A percentile compares a stretch with the other conserved stretches of the same genome.
These are phyloP conservation scores for Oryzias javanicus DNA, from an alignment of 2,113 vertebrate genomes.

Conservation along the genomic window DNA sequence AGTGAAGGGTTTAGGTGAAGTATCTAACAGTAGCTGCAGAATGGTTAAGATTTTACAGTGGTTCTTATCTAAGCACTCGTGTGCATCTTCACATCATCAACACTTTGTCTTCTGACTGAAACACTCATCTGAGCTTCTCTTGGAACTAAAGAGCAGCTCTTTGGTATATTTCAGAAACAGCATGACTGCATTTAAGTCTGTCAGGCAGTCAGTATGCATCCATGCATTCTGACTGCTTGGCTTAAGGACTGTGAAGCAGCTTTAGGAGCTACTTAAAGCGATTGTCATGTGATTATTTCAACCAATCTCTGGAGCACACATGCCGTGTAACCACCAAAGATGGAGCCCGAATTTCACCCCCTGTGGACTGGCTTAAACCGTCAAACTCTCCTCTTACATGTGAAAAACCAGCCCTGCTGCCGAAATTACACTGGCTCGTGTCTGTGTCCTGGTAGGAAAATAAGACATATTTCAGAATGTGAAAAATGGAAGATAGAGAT, in stretches of 20 bases:
- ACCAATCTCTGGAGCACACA: conserved; percentile 26
- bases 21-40: not conserved
- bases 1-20: conserved; percentile 3
- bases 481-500: too few relatives aligned
- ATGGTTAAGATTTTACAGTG: conserved; percentile 25
- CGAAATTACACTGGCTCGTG: too few relatives aligned
- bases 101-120: conserved; percentile 38
- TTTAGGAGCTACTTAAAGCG: conserved; percentile 55
- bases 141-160: conserved; percentile 30
- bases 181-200: conserved; percentile 57
- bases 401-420: too few relatives aligned
- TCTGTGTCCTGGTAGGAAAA: too few relatives aligned
- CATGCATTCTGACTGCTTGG: conserved; percentile 31
- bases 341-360: conserved; percentile 14
- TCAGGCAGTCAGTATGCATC: conserved; percentile 47
- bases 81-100: conserved; percentile 29
- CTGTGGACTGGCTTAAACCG: conserved; percentile 34
- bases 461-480: too few relatives aligned
- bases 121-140: conserved; percentile 45
- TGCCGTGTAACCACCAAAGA: conserved; percentile 28
- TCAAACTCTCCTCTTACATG: not conserved
- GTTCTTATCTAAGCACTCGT: conserved; percentile 23
- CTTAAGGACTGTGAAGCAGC: conserved; percentile 50
- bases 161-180: conserved; percentile 55
- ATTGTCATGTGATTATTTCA: conserved; percentile 66